Base-by-base conservation (phyloP, 1,140 invertebrate genomes). In the Pomacea maculata region DNA sequence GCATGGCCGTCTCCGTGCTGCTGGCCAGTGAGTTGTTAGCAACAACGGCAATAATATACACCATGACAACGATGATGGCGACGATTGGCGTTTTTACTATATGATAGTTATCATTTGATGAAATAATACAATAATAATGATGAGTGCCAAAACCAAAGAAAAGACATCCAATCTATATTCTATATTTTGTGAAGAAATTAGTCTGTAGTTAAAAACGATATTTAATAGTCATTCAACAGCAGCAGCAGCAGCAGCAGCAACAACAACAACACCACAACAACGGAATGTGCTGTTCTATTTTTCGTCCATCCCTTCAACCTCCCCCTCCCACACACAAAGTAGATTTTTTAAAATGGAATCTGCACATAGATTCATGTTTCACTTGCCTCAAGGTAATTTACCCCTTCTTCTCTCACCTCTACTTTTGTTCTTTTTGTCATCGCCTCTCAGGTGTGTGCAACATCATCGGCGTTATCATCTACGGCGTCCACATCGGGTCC, bases 401-500 rank as follows among this genome's bases (percentile, higher is more conserved):
- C 15, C 57, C 2, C 11, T 14, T 11, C 57, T 61, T 61, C 57
- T 17, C 15, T 61, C 57, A 6, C 1, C 57, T 17, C 8, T 14
- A 7, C 74, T 73, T 21, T 19, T 63, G 21, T 25, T 76, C 64
- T 25, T 72, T 74, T 6, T 67, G 64, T 64, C 15, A 4, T 14
- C 9, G 57, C n/a, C 65, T 80, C 82, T 29, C 85, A 89, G 88
- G 83, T 14, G 34, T 86, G 0, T 79, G 80, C 34, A 87, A 86
- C 54, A 78, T 87, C 11, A 80, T 83, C 19, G 88, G 87, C 45
- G 84, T 87, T 12, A 77, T 86, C 8, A 75, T 89, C 3, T 89
- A 84, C 79, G 85, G 83, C 0, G 70, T 85, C 7, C 82, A 87
- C 57, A 78, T 86, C n/a, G 86, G 79, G 14, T 67, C 80, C 19